Base-by-base conservation (phyloP, 2,888 invertebrate species). In the Thyatira batis region DNA sequence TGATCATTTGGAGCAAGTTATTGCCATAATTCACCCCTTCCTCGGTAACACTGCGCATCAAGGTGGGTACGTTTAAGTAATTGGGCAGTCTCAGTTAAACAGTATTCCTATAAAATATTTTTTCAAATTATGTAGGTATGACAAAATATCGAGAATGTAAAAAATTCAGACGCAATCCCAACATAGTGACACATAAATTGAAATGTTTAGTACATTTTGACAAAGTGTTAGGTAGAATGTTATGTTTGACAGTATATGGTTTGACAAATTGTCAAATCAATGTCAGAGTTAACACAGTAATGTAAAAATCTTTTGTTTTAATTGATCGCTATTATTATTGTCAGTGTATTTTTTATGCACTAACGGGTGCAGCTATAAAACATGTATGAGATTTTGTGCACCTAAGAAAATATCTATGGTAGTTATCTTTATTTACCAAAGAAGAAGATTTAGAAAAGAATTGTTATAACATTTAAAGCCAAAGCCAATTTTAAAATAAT, bases 381-480 rank as follows among this genome's bases (percentile, higher is more conserved):
- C 33, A 33, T 33, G 1, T 13, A 39, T n/a, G 39, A 17, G 39
- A 39, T 39, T 39, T 39, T 39, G 39, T 39, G 39, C 39, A 39
- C 39, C 23, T 13, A 21, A 51, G 28, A 17, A 27, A 48, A 27
- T 17, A 45, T 21, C 13, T 30, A 28, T 39, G 46, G 30, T 57
- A 50, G 53, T 10, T 65, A 58, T 45, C 51, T 51, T 54, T 51
- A 48, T 45, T 65, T 49, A 53, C 53, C 10, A 55, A 61, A 50
- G 53, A 52, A 44, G 50, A 20, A 54, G 5, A 54, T 48, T 51
- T 67, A 55, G 56, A 39, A 49, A 49, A 53, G 50, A 53, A 61
- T 53, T 69, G 71, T 75, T 75, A 84, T 60, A 68, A 85, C 82
- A 84, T 82, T 55, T 51, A 82, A 83, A 82, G 83, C 82, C 23